Base-by-base conservation (phyloP, 2,113 vertebrate species). In the Vimba vimba region DNA sequence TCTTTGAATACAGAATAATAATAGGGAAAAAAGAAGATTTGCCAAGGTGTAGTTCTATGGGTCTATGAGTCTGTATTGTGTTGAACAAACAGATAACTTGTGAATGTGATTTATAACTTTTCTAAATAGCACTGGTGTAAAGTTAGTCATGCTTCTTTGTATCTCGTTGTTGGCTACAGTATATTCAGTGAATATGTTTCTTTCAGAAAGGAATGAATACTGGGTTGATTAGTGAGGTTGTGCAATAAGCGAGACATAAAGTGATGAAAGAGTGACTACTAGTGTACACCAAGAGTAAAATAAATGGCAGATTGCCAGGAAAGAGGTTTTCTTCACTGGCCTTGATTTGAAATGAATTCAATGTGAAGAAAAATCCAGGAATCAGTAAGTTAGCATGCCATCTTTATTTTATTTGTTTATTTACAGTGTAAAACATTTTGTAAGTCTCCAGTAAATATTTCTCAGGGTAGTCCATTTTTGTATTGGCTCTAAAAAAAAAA, bases 201-300 rank as follows among this genome's bases (percentile, higher is more conserved):
- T 79, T 62, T 80, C 36, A 80, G 6, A 80, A n/a, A 60, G 19
- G 21, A 25, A 36, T 60, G 21, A 15, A 33, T 57, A 6, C 50
- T 12, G 9, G 33, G 12, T 3, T 79, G 57, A 55, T 62, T 59
- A 17, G 77, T 25, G 36, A 79, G 23, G 12, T 59, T 39, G 21
- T 39, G 76, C 43, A 74, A 47, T 74, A 25, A 15, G n/a, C 71
- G 33, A 36, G 21, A 62, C 50, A 0, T 2, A 81, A 77, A 76
- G n/a, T 85, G 45, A 62, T 52, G n/a, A 83, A 85, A 86, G 64
- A 86, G 84, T 68, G 87, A 33, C 84, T 68, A 71, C 84, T 83
- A 50, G 17, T 50, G 87, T 82, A 30, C 21, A 11, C 62, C 19
- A 17, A 21, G 13, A 13, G 55, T 62, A 87, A 79, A 50, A 36